phyloP scores from a whole-genome alignment of 2,888 invertebrate species.

The Drosophila falleni region DNA sequence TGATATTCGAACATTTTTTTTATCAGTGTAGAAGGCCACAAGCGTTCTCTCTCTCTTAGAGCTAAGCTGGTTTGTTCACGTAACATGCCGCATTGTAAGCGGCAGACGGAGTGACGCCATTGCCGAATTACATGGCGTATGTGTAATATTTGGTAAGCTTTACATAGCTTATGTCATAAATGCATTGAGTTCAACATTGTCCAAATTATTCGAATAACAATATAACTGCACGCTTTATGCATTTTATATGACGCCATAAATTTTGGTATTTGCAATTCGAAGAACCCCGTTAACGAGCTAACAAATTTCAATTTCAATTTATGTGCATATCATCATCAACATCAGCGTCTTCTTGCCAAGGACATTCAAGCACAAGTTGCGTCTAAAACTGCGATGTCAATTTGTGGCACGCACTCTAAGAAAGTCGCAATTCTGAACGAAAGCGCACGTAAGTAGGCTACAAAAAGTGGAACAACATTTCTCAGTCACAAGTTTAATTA shows the following conservation, averaged over 20 bases:
- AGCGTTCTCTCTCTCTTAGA: constrained; percentile 1
- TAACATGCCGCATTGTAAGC: constrained; percentile 30
- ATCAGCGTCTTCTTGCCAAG: constrained; percentile 40
- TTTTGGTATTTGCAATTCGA: constrained; percentile 43
- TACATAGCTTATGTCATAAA: constrained; percentile 48
- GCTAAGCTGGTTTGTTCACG: constrained; percentile 3
- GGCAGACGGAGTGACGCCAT: constrained; percentile 67
- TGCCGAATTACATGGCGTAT: constrained; percentile 46
- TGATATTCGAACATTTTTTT: no score
- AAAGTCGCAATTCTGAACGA: constrained; percentile 3
- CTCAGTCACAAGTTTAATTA: constrained; percentile 8
- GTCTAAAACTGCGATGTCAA: constrained; percentile 27
- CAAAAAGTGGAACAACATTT: constrained; percentile 16
- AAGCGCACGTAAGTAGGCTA: constrained; percentile 45
- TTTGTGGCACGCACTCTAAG: constrained; percentile 43
- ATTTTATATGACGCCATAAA: constrained; percentile 36
- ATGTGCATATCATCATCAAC: constrained; percentile 58
- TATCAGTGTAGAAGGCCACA: constrained; percentile 8
- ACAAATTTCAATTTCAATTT: constrained; percentile 57
- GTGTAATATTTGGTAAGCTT: constrained; percentile 37
- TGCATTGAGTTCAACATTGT: constrained; percentile 25
- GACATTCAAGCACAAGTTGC: constrained; percentile 28
- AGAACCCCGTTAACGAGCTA: constrained; percentile 30
- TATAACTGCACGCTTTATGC: constrained; percentile 24
- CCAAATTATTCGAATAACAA: constrained; percentile 18